Base-by-base conservation (phyloP, 2,797 vertebrate genomes). In the Lagodon rhomboides region DNA sequence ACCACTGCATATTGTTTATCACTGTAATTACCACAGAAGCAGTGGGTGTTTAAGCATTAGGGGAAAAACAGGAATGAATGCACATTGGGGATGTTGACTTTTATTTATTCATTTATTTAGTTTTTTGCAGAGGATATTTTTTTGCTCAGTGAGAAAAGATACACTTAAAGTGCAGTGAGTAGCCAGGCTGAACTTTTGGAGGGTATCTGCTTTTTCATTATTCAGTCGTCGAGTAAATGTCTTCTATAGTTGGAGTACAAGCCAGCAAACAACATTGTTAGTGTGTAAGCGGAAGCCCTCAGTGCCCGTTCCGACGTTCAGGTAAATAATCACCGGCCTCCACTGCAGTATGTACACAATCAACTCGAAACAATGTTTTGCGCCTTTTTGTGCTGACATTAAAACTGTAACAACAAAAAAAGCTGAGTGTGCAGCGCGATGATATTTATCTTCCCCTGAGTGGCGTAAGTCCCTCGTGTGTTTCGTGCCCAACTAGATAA, bases 381-480 rank as follows among this genome's bases (percentile, higher is more conserved):
- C 8, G 1, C 43, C 43, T 70, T 12, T 85, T 79, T 82, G 56
- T 76, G 68, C 85, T 85, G 80, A 89, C 85, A 82, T 83, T 74
- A 77, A 83, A 85, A 86, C 58, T 61, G 56, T 63, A 30, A 25
- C 53, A 80, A 75, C 78, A 78, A 68, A 38, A 68, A 38, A 74
- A 77, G 72, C 75, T 18, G 44, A 51, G 59, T 30, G 16, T 34
- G 62, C 72, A 30, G 41, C 16, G 5, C 62, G 72, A 70, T 86
- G 81, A 83, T 90, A 68, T 94, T 90, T 89, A 91, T 92, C 85
- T 88, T 87, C 15, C 43, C 58, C 17, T 58, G 77, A 84, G 82
- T 90, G 76, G 51, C 47, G 27, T 43, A 60, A 53, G 75, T 90
- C 88, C 79, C 82, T 8, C 44, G 80, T 77, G 85, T 58, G 69